Conservation (phyloP, 2,888 invertebrate species). For the Parapristionchus giblindavisi region DNA sequence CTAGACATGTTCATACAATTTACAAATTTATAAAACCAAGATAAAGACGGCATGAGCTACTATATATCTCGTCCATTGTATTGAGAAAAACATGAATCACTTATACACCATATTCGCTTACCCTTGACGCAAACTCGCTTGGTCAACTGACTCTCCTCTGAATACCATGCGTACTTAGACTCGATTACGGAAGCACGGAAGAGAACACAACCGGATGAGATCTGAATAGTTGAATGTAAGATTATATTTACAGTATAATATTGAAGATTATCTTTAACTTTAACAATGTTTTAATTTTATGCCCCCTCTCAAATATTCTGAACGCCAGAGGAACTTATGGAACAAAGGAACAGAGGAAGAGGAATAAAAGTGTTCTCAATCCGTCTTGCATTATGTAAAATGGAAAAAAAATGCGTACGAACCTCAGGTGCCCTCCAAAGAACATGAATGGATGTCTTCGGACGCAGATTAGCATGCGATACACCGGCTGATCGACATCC, state of each 20-base stretch:
- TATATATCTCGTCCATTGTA: too few species aligned
- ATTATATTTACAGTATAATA: too few species aligned
- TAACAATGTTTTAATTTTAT: too few species aligned
- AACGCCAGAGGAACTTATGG: too few species aligned
- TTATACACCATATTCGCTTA: too few species aligned
- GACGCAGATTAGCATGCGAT: constrained; percentile 65
- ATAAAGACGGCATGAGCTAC: too few species aligned
- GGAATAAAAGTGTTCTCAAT: background rate
- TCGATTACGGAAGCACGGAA: constrained; percentile 69
- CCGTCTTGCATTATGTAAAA: background rate
- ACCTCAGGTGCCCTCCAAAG: constrained; percentile 67
- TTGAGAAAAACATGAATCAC: too few species aligned
- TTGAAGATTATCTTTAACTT: too few species aligned
- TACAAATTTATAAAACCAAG: too few species aligned
- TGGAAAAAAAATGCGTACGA: background rate
- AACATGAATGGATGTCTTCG: constrained; percentile 66
- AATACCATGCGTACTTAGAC: constrained; percentile 67
- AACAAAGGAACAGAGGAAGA: too few species aligned
- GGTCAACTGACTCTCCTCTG: constrained; percentile 65
- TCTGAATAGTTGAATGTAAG: constrained; percentile 39
- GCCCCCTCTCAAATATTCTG: too few species aligned
- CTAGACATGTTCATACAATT: too few species aligned
- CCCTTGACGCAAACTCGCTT: constrained; percentile 64
- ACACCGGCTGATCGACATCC: constrained; percentile 66
- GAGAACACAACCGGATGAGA: constrained; percentile 61